A percentile compares a stretch with the other conserved stretches of the same genome.
Evolutionary conservation across 2,888 invertebrate genomes (phyloP).

Genomic region (Clusia tigrina): DNA sequence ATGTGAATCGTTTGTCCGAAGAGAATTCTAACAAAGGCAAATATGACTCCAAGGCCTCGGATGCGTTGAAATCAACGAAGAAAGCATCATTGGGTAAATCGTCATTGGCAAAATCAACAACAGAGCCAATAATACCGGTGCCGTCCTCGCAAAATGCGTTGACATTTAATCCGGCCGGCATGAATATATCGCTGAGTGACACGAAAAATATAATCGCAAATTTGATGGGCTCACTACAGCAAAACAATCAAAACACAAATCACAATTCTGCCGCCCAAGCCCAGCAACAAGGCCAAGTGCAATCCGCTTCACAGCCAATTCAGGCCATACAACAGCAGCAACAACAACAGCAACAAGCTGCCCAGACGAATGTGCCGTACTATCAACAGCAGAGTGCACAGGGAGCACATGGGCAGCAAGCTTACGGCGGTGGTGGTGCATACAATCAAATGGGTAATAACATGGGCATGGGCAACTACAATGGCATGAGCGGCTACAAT

Average conservation of each 20-base stretch:
- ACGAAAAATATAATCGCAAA: slow-evolving; percentile 72
- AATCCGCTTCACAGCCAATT: not conserved
- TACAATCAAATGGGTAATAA: slow-evolving; percentile 39
- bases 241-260: slow-evolving; percentile 42
- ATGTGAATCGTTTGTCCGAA: slow-evolving; percentile 71
- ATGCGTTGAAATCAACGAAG: slow-evolving; percentile 21
- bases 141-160: slow-evolving; percentile 46
- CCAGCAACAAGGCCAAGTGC: slow-evolving; percentile 11
- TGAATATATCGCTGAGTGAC: slow-evolving; percentile 61
- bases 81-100: slow-evolving; percentile 40
- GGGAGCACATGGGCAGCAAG: slow-evolving; percentile 29
- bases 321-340: slow-evolving; percentile 17
- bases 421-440: slow-evolving; percentile 2
- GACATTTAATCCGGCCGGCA: slow-evolving; percentile 54
- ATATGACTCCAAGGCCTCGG: slow-evolving; percentile 58
- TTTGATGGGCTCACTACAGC: slow-evolving; percentile 70
- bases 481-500: slow-evolving; percentile 37
- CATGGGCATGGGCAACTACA: slow-evolving; percentile 23
- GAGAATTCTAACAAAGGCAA: slow-evolving; percentile 28
- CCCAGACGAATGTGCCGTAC: slow-evolving; percentile 35
- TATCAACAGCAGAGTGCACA: slow-evolving; percentile 42
- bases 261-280: not conserved
- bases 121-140: slow-evolving; percentile 33
- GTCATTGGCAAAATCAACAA: slow-evolving; percentile 45
- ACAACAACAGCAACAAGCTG: slow-evolving; percentile 12